Conservation (phyloP, 2,888 invertebrate genomes). For the Stenoptilia bipunctidactyla region DNA sequence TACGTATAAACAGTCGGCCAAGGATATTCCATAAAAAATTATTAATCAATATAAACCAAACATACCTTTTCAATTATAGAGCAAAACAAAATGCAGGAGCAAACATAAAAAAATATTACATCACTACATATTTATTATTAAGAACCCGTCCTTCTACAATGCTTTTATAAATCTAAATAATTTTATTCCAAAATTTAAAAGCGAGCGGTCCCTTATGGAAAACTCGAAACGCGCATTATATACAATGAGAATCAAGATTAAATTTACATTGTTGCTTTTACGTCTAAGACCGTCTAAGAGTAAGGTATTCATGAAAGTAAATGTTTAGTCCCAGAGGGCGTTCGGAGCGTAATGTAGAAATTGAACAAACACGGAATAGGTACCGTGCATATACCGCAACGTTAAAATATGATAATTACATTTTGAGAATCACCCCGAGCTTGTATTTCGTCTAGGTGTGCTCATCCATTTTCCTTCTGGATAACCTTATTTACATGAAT, state of each 20-base stretch:
- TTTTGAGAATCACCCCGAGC: constrained; percentile 38
- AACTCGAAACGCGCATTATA: constrained; percentile 22
- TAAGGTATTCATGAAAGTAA: constrained; percentile 64
- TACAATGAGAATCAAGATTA: constrained; percentile 51
- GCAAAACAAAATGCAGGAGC: too few relatives aligned
- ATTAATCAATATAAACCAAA: too few relatives aligned
- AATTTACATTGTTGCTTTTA: constrained; percentile 61
- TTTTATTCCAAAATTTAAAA: background rate
- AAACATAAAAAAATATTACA: too few relatives aligned
- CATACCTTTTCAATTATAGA: too few relatives aligned
- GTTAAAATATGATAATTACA: constrained; percentile 60
- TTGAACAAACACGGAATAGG: constrained; percentile 33
- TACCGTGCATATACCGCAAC: constrained; percentile 24
- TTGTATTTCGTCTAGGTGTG: constrained; percentile 12
- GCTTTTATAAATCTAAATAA: background rate
- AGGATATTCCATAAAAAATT: too few relatives aligned
- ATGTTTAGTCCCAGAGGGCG: constrained; percentile 47
- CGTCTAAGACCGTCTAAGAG: constrained; percentile 20
- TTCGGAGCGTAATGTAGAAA: constrained; percentile 22
- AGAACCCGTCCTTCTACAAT: too few relatives aligned
- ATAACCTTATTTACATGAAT: too few relatives aligned
- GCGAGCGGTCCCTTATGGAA: background rate
- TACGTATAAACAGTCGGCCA: too few relatives aligned
- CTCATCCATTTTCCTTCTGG: too few relatives aligned
- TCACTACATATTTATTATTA: too few relatives aligned